Evolutionary conservation across 2,113 vertebrate genomes (phyloP).

Genomic region (Epinephelus cyanopodus): DNA sequence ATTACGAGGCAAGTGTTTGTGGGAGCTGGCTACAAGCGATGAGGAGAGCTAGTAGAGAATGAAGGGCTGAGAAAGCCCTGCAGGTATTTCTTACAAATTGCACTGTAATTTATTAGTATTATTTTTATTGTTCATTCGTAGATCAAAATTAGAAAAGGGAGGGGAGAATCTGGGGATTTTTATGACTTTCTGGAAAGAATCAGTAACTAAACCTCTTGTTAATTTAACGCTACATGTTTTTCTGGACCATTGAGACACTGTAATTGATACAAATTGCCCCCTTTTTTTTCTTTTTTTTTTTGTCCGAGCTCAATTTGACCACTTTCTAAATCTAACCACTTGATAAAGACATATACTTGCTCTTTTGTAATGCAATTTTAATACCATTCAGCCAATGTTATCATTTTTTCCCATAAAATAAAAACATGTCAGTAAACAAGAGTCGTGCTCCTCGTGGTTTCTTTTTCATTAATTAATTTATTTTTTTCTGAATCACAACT

Average conservation of each 20-base stretch:
- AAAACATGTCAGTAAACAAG: conserved; percentile 70
- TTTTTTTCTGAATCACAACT: conserved; percentile 58
- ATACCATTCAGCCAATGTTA: conserved; percentile 77
- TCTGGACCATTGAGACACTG: conserved; percentile 56
- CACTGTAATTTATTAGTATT: conserved; percentile 83
- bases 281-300: not conserved
- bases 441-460: not conserved
- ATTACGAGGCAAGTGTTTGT: conserved; percentile 51
- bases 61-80: conserved; percentile 43
- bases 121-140: conserved; percentile 68
- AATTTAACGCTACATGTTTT: conserved; percentile 41
- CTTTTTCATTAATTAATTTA: not conserved
- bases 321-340: conserved; percentile 59
- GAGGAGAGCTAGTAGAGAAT: conserved; percentile 3
- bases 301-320: conserved; percentile 31
- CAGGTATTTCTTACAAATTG: conserved; percentile 73
- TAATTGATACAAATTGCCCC: conserved; percentile 44
- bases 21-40: conserved; percentile 31
- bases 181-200: conserved; percentile 54
- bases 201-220: conserved; percentile 21
- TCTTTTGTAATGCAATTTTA: conserved; percentile 78
- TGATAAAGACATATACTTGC: conserved; percentile 59
- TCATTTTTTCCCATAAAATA: conserved; percentile 69
- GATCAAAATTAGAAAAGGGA: conserved; percentile 37
- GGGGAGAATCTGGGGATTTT: conserved; percentile 48